phyloP scores from a whole-genome alignment of 2,888 invertebrate genomes.

The Machimus atricapillus region DNA sequence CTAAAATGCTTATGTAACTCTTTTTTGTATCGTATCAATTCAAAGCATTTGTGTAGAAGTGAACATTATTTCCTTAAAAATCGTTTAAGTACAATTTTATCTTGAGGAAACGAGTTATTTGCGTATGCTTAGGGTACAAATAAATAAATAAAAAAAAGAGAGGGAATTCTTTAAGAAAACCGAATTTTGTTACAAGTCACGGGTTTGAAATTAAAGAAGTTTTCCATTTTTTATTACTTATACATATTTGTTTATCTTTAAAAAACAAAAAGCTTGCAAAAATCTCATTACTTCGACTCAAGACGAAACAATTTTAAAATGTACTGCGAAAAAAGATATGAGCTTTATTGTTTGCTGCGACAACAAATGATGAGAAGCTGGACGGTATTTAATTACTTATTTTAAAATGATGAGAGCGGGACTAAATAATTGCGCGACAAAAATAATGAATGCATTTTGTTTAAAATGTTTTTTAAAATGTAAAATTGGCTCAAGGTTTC shows the following conservation, averaged over 20 bases:
- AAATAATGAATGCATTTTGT: neutral
- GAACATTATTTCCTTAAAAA: neutral
- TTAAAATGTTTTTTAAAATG: neutral
- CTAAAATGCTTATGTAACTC: neutral
- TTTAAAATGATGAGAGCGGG: neutral
- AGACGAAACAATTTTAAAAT: neutral
- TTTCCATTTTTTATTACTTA: neutral
- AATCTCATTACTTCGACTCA: neutral
- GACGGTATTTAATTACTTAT: neutral
- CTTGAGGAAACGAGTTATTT: neutral
- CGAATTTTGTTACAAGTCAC: neutral
- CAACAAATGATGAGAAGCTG: neutral
- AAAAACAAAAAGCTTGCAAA: neutral
- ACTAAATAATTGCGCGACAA: neutral
- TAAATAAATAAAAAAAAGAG: neutral
- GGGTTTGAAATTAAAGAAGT: neutral
- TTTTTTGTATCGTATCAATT: neutral
- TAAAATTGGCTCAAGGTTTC: neutral
- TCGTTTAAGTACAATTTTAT: neutral
- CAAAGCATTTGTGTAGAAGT: neutral
- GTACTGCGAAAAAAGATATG: too few species aligned
- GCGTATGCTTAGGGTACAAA: neutral
- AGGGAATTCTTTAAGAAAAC: neutral
- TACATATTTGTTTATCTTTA: neutral
- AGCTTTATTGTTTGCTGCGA: neutral